phyloP scores from a whole-genome alignment of 1,140 invertebrate genomes.

The Trichonephila inaurata region DNA sequence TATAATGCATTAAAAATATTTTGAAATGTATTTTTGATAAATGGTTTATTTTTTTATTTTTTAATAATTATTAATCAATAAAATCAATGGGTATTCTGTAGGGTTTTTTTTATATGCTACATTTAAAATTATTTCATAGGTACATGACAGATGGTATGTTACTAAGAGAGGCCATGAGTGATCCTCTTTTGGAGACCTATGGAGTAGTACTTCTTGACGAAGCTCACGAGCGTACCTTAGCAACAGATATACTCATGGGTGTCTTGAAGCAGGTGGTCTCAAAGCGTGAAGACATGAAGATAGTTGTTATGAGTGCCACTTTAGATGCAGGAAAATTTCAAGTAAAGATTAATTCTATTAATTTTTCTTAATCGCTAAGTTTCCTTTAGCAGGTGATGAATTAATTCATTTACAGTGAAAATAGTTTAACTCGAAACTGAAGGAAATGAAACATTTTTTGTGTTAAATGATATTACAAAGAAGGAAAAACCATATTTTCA shows the following conservation, averaged over 20 bases:
- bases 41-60: no score
- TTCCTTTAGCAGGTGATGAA: conserved; percentile 91
- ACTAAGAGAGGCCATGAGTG: conserved; percentile 98
- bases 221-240: conserved; percentile 98
- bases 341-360: conserved; percentile 79
- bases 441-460: no score
- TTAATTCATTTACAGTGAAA: no score
- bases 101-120: no score
- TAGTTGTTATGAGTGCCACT: conserved; percentile 99
- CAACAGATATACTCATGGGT: conserved; percentile 99
- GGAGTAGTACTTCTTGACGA: conserved; percentile 97
- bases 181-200: conserved; percentile 98
- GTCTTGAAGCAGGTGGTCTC: conserved; percentile 98
- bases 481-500: no score
- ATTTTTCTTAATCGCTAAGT: neutral
- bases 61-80: no score
- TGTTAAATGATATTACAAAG: no score
- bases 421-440: no score
- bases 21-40: no score
- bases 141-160: conserved; percentile 99
- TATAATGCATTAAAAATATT: no score
- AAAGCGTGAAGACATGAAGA: conserved; percentile 95
- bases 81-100: no score
- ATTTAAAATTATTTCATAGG: conserved; percentile 80
- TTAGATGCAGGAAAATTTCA: conserved; percentile 99